Evolutionary conservation across 2,113 vertebrate genomes (phyloP).

Genomic region (Entelurus aequoreus): DNA sequence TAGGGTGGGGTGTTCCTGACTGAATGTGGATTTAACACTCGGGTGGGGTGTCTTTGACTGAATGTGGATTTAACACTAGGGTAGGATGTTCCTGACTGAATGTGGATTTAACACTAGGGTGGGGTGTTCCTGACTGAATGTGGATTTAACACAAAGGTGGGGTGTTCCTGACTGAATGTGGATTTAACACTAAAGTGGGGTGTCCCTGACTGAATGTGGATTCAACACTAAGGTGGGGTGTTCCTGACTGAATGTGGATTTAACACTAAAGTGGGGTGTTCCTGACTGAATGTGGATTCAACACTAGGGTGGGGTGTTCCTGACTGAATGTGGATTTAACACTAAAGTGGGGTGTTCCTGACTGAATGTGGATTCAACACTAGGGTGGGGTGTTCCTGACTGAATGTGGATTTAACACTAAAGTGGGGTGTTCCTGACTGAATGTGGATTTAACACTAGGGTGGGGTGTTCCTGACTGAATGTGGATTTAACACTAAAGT

Average conservation of each 20-base stretch:
- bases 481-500: too few species aligned
- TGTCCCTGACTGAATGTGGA: neutral
- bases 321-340: neutral
- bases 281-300: neutral
- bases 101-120: conserved; percentile 18
- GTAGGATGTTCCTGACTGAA: conserved; percentile 10
- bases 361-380: conserved; percentile 8
- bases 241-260: neutral
- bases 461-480: conserved; percentile 10
- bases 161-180: neutral
- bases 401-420: conserved; percentile 15
- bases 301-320: conserved; percentile 26
- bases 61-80: conserved; percentile 17
- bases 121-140: neutral
- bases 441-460: conserved; percentile 16
- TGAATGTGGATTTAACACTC: conserved; percentile 11
- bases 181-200: conserved; percentile 22
- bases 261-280: conserved; percentile 24
- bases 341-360: conserved; percentile 21
- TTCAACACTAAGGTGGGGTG: conserved; percentile 28
- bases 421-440: conserved; percentile 8
- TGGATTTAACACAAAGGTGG: conserved; percentile 24
- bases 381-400: conserved; percentile 8
- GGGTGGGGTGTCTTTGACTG: conserved; percentile 5
- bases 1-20: conserved; percentile 13